A percentile compares a stretch with the other conserved stretches of the same genome.
Evolutionary conservation across 2,797 vertebrate genomes (phyloP).

Genomic region (Acanthurus lineatus): DNA sequence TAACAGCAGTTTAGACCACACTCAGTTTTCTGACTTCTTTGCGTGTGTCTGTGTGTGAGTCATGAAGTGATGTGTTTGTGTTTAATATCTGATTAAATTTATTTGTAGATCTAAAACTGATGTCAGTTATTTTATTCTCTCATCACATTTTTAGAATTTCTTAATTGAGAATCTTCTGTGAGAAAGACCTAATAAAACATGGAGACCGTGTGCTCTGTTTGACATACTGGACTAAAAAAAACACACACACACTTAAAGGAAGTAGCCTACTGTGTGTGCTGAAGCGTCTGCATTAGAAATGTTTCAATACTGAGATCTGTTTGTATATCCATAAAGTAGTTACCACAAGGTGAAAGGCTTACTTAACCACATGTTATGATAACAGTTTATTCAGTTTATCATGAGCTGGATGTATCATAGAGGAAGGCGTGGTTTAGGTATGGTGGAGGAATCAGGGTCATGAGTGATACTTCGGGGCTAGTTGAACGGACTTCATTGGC

Average conservation of each 20-base stretch:
- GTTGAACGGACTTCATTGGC: too few species aligned
- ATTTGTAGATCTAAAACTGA: not conserved
- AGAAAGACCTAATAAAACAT: not conserved
- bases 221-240: not conserved
- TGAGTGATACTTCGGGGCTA: too few species aligned
- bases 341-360: not conserved
- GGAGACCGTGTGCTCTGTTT: too few species aligned
- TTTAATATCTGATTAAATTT: not conserved
- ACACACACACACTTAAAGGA: not conserved
- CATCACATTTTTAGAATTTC: not conserved
- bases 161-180: not conserved
- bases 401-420: too few species aligned
- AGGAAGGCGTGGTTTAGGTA: too few species aligned
- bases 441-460: too few species aligned
- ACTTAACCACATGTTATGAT: not conserved
- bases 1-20: not conserved
- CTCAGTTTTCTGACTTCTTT: not conserved
- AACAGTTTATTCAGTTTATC: too few species aligned
- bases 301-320: not conserved
- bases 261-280: not conserved
- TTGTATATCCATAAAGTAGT: not conserved
- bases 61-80: not conserved
- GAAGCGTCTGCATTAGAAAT: not conserved
- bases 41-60: not conserved
- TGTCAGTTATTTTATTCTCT: not conserved